These are phyloP conservation scores for Amniataba percoides DNA, from an alignment of 2,797 vertebrate genomes.

Conservation along the genomic window DNA sequence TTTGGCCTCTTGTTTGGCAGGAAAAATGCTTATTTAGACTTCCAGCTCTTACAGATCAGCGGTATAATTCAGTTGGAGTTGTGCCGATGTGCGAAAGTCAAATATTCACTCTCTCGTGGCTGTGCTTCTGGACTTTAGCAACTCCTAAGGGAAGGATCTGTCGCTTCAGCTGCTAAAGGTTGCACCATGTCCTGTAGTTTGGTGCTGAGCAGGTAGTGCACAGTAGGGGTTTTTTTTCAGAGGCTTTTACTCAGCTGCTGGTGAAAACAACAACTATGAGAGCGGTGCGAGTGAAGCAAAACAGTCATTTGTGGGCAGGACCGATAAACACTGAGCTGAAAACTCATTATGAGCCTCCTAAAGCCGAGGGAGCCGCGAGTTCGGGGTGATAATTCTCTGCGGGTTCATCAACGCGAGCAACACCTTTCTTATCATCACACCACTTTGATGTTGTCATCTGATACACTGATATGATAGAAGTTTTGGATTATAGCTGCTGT, in stretches of 20 bases:
- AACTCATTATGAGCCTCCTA: background rate
- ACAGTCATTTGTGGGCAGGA: background rate
- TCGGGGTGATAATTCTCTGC: background rate
- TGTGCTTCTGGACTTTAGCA: background rate
- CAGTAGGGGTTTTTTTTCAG: background rate
- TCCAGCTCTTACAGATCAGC: background rate
- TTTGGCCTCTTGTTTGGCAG: background rate
- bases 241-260: background rate
- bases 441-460: too few species aligned
- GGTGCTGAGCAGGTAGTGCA: background rate
- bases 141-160: background rate
- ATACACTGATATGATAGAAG: background rate
- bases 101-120: background rate
- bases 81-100: background rate
- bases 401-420: background rate
- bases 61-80: background rate
- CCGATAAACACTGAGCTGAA: background rate
- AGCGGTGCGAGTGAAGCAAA: constrained; percentile 1
- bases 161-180: background rate
- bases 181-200: background rate
- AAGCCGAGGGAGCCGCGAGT: background rate
- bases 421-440: too few species aligned
- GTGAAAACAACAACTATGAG: background rate
- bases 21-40: background rate
- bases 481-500: background rate